Percentiles rank a stretch among this genome's conserved stretches.
These are phyloP conservation scores for Stictocephala bisonia DNA, from an alignment of 2,888 invertebrate genomes.

Conservation along the genomic window DNA sequence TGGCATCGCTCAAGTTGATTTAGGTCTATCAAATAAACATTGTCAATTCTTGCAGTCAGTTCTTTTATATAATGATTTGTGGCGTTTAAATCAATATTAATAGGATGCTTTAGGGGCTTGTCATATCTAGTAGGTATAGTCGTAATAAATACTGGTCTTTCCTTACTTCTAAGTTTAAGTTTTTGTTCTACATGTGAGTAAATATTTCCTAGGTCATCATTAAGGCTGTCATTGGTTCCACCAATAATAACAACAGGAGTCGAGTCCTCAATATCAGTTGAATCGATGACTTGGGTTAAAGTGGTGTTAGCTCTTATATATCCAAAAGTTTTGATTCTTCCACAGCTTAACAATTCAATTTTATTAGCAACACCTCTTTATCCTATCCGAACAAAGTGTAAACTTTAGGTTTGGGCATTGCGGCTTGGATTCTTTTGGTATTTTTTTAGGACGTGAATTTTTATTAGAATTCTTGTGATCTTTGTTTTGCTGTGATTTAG, in stretches of 20 bases:
- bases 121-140: background rate
- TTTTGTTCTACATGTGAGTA: background rate
- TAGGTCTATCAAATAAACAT: background rate
- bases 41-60: background rate
- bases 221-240: background rate
- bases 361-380: background rate
- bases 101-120: background rate
- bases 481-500: too few species aligned
- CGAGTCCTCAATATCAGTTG: background rate
- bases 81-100: background rate
- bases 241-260: slow-evolving; percentile 11
- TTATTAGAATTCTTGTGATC: too few species aligned
- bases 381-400: slow-evolving; percentile 3
- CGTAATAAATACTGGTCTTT: background rate
- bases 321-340: background rate
- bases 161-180: background rate
- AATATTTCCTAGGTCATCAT: background rate
- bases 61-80: background rate
- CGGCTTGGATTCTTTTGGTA: too few species aligned
- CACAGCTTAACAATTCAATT: background rate
- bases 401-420: background rate
- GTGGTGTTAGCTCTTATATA: background rate
- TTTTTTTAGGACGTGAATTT: too few species aligned
- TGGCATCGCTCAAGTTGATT: background rate
- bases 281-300: background rate